These are phyloP conservation scores for Poliocrania exsul DNA, from an alignment of 2,797 vertebrate genomes.

Conservation along the genomic window DNA sequence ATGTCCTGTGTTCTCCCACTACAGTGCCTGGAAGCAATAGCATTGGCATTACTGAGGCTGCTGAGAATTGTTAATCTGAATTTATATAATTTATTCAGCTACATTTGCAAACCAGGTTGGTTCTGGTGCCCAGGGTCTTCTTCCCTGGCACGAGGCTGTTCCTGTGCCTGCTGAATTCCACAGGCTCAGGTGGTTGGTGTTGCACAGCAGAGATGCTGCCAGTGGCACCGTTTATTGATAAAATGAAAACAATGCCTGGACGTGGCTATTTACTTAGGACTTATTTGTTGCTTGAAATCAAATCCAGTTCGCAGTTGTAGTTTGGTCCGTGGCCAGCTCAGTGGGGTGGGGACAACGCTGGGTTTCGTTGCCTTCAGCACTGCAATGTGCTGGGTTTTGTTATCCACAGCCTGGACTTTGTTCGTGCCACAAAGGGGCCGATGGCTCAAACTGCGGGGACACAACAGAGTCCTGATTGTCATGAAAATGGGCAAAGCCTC, in stretches of 20 bases:
- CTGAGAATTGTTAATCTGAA: neutral
- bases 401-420: neutral
- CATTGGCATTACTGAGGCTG: fast-evolving
- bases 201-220: fast-evolving
- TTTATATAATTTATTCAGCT: neutral
- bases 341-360: neutral
- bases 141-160: neutral
- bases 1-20: neutral
- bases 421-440: conserved; percentile 48
- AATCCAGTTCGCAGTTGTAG: neutral
- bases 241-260: neutral
- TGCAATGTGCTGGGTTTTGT: conserved; percentile 3
- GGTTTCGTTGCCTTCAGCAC: neutral
- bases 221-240: fast-evolving
- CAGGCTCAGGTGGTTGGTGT: fast-evolving
- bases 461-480: conserved; percentile 58
- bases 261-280: neutral
- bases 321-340: neutral
- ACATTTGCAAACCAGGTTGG: neutral
- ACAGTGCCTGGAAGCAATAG: neutral
- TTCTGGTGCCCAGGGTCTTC: fast-evolving
- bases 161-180: fast-evolving
- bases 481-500: conserved; percentile 50
- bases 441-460: conserved; percentile 24
- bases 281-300: neutral